Base-by-base conservation (phyloP, 2,113 vertebrate species). In the Excalfactoria chinensis region DNA sequence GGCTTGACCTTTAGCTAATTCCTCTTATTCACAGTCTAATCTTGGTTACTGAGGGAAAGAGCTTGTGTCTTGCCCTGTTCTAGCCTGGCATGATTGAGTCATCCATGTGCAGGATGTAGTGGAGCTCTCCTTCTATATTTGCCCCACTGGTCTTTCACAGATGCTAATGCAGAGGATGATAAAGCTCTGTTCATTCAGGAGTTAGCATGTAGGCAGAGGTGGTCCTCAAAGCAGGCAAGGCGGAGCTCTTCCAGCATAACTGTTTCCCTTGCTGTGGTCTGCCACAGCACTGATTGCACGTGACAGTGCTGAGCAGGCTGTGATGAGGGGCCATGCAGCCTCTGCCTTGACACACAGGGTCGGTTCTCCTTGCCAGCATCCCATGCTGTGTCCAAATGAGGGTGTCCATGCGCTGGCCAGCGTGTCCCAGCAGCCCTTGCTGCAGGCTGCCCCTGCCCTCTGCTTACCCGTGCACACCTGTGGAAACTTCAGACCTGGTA, bases 1-100 rank as follows among this genome's bases (percentile, higher is more conserved):
- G 72, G 30, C 79, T 86, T 93, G 95, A 93, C 93, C 95, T 96
- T 96, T 93, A 89, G 85, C 82, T 92, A 89, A 91, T 96, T 93
- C 79, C 69, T 95, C 92, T 93, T 92, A 91, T 91, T 89, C 87
- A 58, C 2, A 5, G 85, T 92, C 95, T 95, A 80, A 95, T 94
- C 87, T 91, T 95, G 87, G 84, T 81, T 84, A 75, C 76, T 88
- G 72, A 89, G 79, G 72, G 53, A 44, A 74, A 88, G 74, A 80
- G 41, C 79, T 80, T 48, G 28, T 48, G 34, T 55, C 53, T 95
- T 85, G 68, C 32, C 22, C 74, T 80, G 44, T 70, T 85, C 78
- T 85, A 88, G 68, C 66, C 71, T 93, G 78, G 80, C 91, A 53
- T 85, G 86, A 83, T 71, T 74, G 43, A 86, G 75, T 85, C 74